Evolutionary conservation across 2,113 vertebrate genomes (phyloP).

Genomic region (Zingel zingel): DNA sequence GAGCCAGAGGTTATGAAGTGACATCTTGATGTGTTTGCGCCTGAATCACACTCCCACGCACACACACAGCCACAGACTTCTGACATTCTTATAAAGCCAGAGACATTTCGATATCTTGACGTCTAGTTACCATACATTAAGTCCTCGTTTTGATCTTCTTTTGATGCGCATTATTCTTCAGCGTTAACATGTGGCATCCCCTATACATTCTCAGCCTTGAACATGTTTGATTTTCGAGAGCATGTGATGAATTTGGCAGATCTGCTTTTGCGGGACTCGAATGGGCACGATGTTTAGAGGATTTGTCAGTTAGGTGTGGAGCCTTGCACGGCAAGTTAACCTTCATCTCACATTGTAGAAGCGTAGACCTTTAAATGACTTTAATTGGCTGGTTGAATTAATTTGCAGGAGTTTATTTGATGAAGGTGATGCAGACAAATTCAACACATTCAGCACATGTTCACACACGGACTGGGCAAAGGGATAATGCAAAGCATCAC

Average conservation of each 20-base stretch:
- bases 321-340: constrained; percentile 3
- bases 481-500: not conserved
- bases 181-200: not conserved
- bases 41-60: constrained; percentile 75
- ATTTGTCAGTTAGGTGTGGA: constrained; percentile 37
- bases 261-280: constrained; percentile 7
- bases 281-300: constrained; percentile 29
- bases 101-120: constrained; percentile 68
- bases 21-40: constrained; percentile 80
- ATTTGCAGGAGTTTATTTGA: constrained; percentile 9
- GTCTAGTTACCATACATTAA: constrained; percentile 68
- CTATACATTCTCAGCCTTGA: constrained; percentile 8
- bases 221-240: constrained; percentile 34
- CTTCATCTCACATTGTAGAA: constrained; percentile 37
- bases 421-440: constrained; percentile 7
- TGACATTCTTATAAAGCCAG: constrained; percentile 62
- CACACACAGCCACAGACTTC: constrained; percentile 64
- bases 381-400: constrained; percentile 11
- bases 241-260: constrained; percentile 37
- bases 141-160: constrained; percentile 57
- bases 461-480: not conserved
- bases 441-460: not conserved
- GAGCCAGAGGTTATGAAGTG: constrained; percentile 84
- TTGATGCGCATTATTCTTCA: constrained; percentile 31
- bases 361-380: constrained; percentile 19